Percentiles rank a stretch among this genome's conserved stretches.
These are phyloP conservation scores for Danio aesculapii DNA, from an alignment of 2,797 vertebrate species.

Conservation along the genomic window DNA sequence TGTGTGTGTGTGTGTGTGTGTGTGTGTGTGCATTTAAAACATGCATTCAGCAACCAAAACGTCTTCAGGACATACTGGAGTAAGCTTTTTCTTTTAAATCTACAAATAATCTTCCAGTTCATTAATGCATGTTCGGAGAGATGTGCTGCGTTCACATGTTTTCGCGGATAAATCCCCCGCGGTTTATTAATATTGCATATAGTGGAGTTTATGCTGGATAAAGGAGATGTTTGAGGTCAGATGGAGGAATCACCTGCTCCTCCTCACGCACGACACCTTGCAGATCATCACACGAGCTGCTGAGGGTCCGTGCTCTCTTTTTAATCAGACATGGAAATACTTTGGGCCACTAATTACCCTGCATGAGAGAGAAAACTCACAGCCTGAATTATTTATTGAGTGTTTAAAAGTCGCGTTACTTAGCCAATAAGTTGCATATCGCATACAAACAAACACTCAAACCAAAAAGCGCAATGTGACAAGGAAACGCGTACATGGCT, in stretches of 20 bases:
- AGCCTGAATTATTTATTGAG: conserved; percentile 34
- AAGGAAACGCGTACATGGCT: too few species aligned
- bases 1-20: neutral
- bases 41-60: conserved; percentile 10
- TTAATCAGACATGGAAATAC: conserved; percentile 12
- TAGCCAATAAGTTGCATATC: too few species aligned
- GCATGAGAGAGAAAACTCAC: conserved; percentile 13
- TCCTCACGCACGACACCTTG: neutral
- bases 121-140: conserved; percentile 9
- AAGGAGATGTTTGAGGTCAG: conserved; percentile 25
- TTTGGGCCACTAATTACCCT: conserved; percentile 30
- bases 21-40: neutral
- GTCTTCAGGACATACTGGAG: neutral
- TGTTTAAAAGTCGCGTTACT: neutral
- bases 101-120: conserved; percentile 16
- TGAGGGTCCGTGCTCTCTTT: conserved; percentile 1
- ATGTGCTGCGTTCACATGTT: conserved; percentile 38
- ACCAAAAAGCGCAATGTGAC: too few species aligned
- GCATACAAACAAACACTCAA: too few species aligned
- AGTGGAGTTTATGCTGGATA: conserved; percentile 2
- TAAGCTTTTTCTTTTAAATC: conserved; percentile 9
- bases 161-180: conserved; percentile 2
- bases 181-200: conserved; percentile 42
- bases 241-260: conserved; percentile 5
- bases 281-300: neutral